Evolutionary conservation across 2,797 vertebrate genomes (phyloP).

Genomic region (Monodelphis domestica): DNA sequence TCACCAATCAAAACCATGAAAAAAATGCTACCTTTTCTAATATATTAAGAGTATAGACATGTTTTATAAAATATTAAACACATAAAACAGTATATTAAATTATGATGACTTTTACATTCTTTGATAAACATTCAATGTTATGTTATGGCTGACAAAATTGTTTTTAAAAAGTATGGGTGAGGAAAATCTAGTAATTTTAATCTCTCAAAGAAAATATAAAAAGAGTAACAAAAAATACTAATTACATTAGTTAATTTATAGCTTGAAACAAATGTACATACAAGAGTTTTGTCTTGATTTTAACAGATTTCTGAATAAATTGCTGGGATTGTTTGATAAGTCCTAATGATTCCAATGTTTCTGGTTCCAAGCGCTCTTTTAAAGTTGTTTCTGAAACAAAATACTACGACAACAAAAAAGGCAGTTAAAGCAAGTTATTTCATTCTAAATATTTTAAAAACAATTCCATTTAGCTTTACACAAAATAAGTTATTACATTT

Average conservation of each 20-base stretch:
- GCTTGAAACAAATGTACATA: constrained; percentile 83
- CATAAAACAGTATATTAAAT: too few species aligned
- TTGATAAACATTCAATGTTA: too few species aligned
- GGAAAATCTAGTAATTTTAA: too few species aligned
- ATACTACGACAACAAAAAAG: constrained; percentile 83
- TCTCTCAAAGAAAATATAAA: constrained; percentile 61
- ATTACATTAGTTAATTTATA: constrained; percentile 45
- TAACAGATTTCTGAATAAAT: constrained; percentile 98
- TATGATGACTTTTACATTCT: too few species aligned
- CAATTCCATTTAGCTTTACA: constrained; percentile 40
- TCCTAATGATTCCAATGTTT: constrained; percentile 94
- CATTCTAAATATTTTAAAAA: constrained; percentile 54
- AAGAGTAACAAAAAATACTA: constrained; percentile 35
- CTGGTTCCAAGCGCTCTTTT: constrained; percentile 95
- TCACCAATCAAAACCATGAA: too few species aligned
- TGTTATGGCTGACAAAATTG: too few species aligned
- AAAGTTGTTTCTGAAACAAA: constrained; percentile 93
- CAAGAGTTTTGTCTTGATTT: constrained; percentile 98
- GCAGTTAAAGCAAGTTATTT: constrained; percentile 70
- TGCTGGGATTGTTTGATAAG: constrained; percentile 96
- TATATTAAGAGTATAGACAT: too few species aligned
- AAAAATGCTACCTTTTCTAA: too few species aligned
- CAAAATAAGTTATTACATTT: constrained; percentile 43
- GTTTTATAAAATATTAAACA: too few species aligned
- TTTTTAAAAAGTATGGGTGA: too few species aligned